Percentiles rank a stretch among this genome's conserved stretches.
phyloP scores from a whole-genome alignment of 2,797 vertebrate genomes.

The Leptatherina wallacei region DNA sequence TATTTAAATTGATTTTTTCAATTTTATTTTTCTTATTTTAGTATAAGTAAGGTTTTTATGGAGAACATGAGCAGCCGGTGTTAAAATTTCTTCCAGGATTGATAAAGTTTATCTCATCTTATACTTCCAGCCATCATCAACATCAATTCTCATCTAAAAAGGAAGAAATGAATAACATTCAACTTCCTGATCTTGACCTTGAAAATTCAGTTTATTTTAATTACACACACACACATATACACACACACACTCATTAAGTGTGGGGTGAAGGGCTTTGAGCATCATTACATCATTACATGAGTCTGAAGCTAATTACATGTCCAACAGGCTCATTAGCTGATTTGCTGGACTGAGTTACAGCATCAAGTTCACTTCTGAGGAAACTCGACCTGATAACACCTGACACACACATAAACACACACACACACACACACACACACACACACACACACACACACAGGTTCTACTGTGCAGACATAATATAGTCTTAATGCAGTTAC shows the following conservation, averaged over 20 bases:
- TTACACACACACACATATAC: slow-evolving; percentile 7
- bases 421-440: too few species aligned
- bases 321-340: slow-evolving; percentile 64
- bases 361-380: slow-evolving; percentile 59
- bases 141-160: too few species aligned
- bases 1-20: too few species aligned
- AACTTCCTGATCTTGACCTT: too few species aligned
- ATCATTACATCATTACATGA: slow-evolving; percentile 58
- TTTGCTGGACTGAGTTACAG: slow-evolving; percentile 62
- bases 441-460: neutral
- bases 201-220: too few species aligned
- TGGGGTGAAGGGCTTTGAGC: slow-evolving; percentile 28
- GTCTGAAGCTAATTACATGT: slow-evolving; percentile 59
- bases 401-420: slow-evolving; percentile 12
- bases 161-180: too few species aligned
- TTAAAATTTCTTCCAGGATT: too few species aligned
- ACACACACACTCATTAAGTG: slow-evolving; percentile 20
- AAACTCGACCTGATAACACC: slow-evolving; percentile 44
- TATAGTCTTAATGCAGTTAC: neutral
- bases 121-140: too few species aligned
- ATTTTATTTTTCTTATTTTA: too few species aligned
- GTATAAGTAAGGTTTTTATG: too few species aligned
- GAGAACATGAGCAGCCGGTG: too few species aligned
- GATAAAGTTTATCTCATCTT: too few species aligned
- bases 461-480: neutral